Base-by-base conservation (phyloP, 2,888 invertebrate species). In the Thera britannica region DNA sequence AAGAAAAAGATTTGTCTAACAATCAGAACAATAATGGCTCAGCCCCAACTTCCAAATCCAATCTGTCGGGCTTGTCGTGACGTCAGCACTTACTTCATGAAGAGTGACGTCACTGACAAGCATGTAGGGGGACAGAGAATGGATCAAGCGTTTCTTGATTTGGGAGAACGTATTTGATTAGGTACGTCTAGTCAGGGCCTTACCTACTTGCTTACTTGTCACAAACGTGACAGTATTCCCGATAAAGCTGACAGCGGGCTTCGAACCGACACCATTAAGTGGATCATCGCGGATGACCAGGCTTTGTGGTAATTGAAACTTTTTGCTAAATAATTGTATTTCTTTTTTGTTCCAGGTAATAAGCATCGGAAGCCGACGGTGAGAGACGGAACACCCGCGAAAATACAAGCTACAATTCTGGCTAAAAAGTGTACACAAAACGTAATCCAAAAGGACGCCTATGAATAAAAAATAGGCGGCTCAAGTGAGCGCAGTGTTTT, bases 381-480 rank as follows among this genome's bases (percentile, higher is more conserved):
- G 57, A 34, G 23, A 44, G 54, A 12, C 46, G 3, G 38, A 12
- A 44, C 46, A 59, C 35, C 35, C 36, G 3, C 48, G 46, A 44
- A 54, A 59, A 44, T 36, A 48, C 54, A 58, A 54, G 52, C 44
- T 62, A 58, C 56, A 57, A 36, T 56, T 60, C 56, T 9, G 70
- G 41, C 67, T 55, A 69, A 75, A 73, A 75, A 67, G 41, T 59
- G 72, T 68, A 68, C 72, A 70, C 72, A 67, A 67, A 68, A 70
- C 71, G 75, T 77, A 80, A 80, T 78, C 72, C 75, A 66, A 68
- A 72, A 74, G 71, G 63, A 73, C 77, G 72, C 69, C 67, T 61
- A 72, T 79, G 80, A 79, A 79, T 80, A 80, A 79, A 72, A 73
- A 75, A 80, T 63, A 44, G 67, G 67, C 58, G 69, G 52, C 73